These are phyloP conservation scores for Hemichromis elongatus DNA, from an alignment of 2,113 vertebrate species.

Conservation along the genomic window DNA sequence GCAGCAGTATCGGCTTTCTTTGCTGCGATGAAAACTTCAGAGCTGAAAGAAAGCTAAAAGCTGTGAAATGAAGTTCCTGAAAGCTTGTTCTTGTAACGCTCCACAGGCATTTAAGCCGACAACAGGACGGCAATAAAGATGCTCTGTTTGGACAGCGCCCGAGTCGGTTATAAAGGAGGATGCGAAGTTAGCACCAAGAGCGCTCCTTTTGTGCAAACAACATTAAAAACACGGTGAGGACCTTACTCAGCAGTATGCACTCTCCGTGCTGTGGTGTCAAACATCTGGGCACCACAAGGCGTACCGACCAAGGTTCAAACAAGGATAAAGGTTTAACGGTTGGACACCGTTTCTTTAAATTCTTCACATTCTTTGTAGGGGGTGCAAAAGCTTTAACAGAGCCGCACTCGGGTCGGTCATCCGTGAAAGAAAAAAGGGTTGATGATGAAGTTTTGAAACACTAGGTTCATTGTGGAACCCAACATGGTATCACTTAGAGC, in stretches of 20 bases:
- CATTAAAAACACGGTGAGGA: background rate
- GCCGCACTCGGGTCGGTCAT: slow-evolving; percentile 2
- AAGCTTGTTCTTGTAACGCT: background rate
- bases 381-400: slow-evolving; percentile 42
- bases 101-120: background rate
- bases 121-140: background rate
- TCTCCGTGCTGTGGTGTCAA: slow-evolving; percentile 21
- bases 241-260: slow-evolving; percentile 2
- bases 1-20: slow-evolving; percentile 24
- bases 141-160: background rate
- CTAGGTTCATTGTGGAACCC: background rate
- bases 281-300: slow-evolving; percentile 61
- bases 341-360: slow-evolving; percentile 50
- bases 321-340: slow-evolving; percentile 56
- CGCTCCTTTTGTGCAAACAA: background rate
- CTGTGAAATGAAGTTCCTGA: slow-evolving; percentile 30
- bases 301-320: slow-evolving; percentile 12
- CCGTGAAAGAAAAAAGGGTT: background rate
- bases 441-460: slow-evolving; percentile 5
- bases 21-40: slow-evolving; percentile 42
- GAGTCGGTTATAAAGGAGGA: background rate
- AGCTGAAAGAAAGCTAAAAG: background rate
- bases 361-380: slow-evolving; percentile 48
- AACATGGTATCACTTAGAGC: background rate
- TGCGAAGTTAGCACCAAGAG: background rate